Base-by-base conservation (phyloP, 2,113 vertebrate genomes). In the Silurus glanis region DNA sequence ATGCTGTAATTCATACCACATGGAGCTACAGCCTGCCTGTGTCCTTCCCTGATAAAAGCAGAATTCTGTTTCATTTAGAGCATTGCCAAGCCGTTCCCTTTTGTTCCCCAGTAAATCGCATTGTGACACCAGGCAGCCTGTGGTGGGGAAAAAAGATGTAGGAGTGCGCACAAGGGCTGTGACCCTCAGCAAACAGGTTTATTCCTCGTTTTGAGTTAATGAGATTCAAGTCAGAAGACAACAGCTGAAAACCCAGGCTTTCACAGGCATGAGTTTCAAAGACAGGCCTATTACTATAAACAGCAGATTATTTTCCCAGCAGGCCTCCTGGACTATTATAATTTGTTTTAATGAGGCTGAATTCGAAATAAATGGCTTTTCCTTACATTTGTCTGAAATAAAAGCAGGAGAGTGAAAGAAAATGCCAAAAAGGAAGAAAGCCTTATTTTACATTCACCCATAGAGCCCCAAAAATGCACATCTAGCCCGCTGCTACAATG, bases 301-400 rank as follows among this genome's bases (percentile, higher is more conserved):
- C 80, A 85, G 51, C 79, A 53, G 21, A 86, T 88, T 80, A 84
- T 89, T 88, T 86, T 74, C 80, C 45, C 71, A 86, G 85, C 86
- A 89, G 67, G 83, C 37, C 74, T 78, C 37, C 90, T 89, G 64
- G 80, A 83, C 75, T 87, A 87, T 87, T 91, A 83, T 87, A 88
- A 86, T 78, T 81, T 64, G 75, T 82, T 83, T 67, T 37, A 89
- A 82, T 87, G 83, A 62, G 66, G 47, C 64, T 25, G 80, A 79
- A 84, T 84, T 59, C 7, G 85, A 86, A 62, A 69, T 85, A 88
- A 91, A 88, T 71, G 64, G 72, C 83, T 78, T 86, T 86, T 53
- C 79, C 71, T 69, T 85, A 86, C 80, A 88, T 86, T 81, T 67
- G 82, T 83, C 79, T 25, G 47, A 87, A 87, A 87, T 88, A 84